Evolutionary conservation across 2,797 vertebrate species (phyloP).

Genomic region (Coluber constrictor): DNA sequence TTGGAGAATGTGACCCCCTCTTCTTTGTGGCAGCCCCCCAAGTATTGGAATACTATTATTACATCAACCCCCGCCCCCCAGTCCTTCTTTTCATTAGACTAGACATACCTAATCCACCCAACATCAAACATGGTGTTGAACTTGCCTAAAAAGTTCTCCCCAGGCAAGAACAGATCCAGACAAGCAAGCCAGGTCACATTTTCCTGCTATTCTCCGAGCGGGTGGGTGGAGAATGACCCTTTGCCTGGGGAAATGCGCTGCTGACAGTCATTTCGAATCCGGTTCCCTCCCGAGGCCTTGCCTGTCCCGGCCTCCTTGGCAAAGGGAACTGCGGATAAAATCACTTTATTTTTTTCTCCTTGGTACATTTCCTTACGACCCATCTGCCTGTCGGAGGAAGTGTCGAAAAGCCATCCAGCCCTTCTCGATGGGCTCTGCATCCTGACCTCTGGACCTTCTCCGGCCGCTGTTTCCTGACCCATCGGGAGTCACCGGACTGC

Average conservation of each 20-base stretch:
- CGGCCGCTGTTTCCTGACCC: not conserved
- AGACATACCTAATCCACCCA: not conserved
- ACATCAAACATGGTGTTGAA: not conserved
- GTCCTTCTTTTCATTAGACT: not conserved
- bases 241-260: not conserved
- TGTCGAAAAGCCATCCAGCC: fast-evolving
- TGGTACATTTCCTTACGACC: not conserved
- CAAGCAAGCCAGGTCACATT: not conserved
- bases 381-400: constrained; percentile 4
- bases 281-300: not conserved
- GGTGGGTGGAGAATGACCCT: not conserved
- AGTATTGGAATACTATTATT: fast-evolving
- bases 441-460: not conserved
- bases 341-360: too few relatives aligned
- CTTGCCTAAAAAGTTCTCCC: not conserved
- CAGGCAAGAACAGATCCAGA: not conserved
- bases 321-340: too few relatives aligned
- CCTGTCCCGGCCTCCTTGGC: not conserved
- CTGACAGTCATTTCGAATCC: not conserved
- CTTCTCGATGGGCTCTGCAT: not conserved
- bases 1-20: not conserved
- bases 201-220: not conserved
- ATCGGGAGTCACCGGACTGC: not conserved
- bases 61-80: fast-evolving
- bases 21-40: not conserved